Evolutionary conservation across 2,888 invertebrate species (phyloP), one percentile per base, ranked within the genome.

Genomic region (Zootermopsis nevadensis): DNA sequence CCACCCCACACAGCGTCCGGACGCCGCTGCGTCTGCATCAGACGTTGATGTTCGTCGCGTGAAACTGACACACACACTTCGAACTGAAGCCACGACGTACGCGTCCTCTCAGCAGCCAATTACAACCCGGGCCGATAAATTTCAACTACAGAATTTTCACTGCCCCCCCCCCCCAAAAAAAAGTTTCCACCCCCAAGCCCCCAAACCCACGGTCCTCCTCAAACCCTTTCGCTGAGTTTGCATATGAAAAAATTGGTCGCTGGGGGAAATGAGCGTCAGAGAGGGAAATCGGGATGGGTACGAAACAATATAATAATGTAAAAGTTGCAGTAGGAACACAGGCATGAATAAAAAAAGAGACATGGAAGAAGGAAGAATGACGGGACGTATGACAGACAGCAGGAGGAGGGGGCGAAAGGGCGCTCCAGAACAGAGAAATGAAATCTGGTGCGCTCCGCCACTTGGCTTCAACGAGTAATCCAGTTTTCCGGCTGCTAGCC

Each of bases 381-480:
- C 74, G 38, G 38, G 74, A 74, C 35, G 74, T 24, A 74, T 74
- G 74, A 74, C 74, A 74, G 66, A 6, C 12, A 0, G 60, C 8
- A 10, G 38, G 74, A 76, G 12, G n/a, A 19, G 76, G 27, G 10
- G 1, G 66, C 12, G 67, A n/a, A 31, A 77, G 66, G 10, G 67
- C 19, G 30, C 30, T 22, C 76, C 31, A 31, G 0, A 55, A 72
- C 60, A 55, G 82, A 42, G 76, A 77, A 82, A 83, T 83, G 83
- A 84, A 85, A 84, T 84, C 82, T 80, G 83, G 83, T 80, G 69
- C 84, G 85, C 85, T 85, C 85, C 82, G 83, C 83, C 86, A 86
- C 85, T 85, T 85, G 83, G 82, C 83, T 83, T 74, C 83, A 82
- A 82, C 79, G 84, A 66, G 83, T 86, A 86, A 86, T 86, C 86